Conservation (phyloP, 2,113 vertebrate genomes). For the Oncorhynchus masou region DNA sequence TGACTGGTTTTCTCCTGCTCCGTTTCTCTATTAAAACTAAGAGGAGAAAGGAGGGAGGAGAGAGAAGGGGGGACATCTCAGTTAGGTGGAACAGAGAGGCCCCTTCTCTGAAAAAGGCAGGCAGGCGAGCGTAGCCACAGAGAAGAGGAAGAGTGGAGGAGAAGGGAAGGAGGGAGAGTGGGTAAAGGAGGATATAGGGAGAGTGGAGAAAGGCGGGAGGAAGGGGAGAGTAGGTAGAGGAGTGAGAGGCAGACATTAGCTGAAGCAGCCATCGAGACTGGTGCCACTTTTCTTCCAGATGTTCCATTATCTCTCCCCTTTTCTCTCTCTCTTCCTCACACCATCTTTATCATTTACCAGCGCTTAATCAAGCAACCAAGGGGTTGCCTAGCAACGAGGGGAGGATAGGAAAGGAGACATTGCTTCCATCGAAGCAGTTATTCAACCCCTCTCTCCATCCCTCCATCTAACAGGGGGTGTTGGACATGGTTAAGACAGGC, state of each 20-base stretch:
- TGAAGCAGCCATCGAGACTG: conserved; percentile 10
- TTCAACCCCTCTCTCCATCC: background rate
- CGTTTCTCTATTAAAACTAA: too few species aligned
- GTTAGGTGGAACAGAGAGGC: too few species aligned
- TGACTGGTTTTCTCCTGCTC: too few species aligned
- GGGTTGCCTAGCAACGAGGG: conserved; percentile 10
- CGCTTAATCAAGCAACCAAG: conserved; percentile 28
- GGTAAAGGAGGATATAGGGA: background rate
- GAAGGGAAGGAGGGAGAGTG: background rate
- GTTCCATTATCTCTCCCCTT: conserved; percentile 2
- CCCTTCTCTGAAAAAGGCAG: too few species aligned
- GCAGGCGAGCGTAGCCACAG: background rate
- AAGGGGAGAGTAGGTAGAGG: background rate
- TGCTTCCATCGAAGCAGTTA: background rate
- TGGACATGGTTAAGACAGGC: conserved; percentile 19
- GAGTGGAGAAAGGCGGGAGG: background rate
- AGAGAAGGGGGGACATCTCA: too few species aligned
- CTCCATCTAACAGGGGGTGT: background rate
- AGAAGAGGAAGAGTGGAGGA: background rate
- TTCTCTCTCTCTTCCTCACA: conserved; percentile 1
- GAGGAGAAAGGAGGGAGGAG: too few species aligned
- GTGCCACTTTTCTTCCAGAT: conserved; percentile 27
- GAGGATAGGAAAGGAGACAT: background rate
- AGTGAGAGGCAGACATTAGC: conserved; percentile 4
- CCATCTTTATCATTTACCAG: conserved; percentile 27